Conservation (phyloP, 2,113 vertebrate species). For the Myanophis thanlyinensis region DNA sequence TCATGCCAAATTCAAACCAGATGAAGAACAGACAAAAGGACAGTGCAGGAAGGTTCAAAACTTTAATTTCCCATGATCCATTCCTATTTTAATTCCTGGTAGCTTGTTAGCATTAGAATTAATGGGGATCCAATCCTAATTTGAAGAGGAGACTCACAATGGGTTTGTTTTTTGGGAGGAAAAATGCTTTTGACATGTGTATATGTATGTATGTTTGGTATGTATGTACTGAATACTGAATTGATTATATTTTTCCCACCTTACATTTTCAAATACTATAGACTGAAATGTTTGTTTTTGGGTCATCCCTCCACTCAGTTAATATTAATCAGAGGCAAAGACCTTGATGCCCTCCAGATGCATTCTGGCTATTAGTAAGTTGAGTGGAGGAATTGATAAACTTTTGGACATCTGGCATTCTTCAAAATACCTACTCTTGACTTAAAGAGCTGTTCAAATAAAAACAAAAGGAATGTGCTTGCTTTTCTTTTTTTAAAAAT, state of each 20-base stretch:
- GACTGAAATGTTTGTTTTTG: background rate
- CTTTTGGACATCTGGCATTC: background rate
- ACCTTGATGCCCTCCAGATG: background rate
- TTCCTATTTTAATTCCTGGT: background rate
- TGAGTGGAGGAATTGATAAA: background rate
- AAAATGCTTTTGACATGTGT: background rate
- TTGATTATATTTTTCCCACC: background rate
- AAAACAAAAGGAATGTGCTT: background rate
- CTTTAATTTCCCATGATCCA: background rate
- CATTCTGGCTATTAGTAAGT: background rate
- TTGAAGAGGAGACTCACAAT: background rate
- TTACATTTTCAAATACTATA: background rate
- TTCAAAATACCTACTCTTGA: background rate
- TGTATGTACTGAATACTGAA: background rate
- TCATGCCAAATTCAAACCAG: background rate
- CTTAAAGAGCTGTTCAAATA: background rate
- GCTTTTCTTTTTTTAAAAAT: background rate
- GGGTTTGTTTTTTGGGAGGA: background rate
- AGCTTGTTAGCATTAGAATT: background rate
- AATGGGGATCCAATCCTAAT: background rate
- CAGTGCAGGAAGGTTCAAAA: background rate
- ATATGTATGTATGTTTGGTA: background rate
- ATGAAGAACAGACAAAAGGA: background rate
- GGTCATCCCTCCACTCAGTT: background rate
- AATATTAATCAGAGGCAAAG: background rate